Evolutionary conservation across 2,797 vertebrate species (phyloP), one percentile per base, ranked within the genome.

Genomic region (Hydrocynus forskahlii): DNA sequence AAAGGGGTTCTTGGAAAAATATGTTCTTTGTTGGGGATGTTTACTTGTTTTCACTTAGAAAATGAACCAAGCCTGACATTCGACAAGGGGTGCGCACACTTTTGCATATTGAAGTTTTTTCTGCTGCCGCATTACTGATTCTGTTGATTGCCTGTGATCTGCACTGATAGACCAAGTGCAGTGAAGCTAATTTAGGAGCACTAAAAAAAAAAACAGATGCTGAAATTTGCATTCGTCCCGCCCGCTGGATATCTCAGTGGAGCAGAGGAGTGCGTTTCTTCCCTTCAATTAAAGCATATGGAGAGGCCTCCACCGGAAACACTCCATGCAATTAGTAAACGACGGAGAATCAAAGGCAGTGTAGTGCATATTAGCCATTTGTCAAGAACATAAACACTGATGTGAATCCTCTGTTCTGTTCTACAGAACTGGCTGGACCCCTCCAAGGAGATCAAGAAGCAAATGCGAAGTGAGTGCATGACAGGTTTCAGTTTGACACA

Each of bases 391-490:
- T 23, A 13, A 6, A 60, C 68, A 29, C 59, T 66, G 38, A 80
- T 35, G 40, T 25, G 13, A 71, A 38, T 54, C 55, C 43, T 74
- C 43, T 38, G 16, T 38, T 29, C 25, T 62, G 64, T 21, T 9
- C 62, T 93, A 88, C 93, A 99, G 98, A 97, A 98, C 85, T 99
- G 98, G 98, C 91, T 99, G 91, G 98, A 99, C 90, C 98, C 98
- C 10, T 99, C 97, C 84, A 99, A 99, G 92, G 98, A 99, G 93
- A 97, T 99, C 91, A 99, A 99, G 93, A 99, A 99, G 90, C 98
- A 99, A 93, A 97, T 98, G 87, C 95, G 97, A 83, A 95, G 98
- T 99, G 91, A 97, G 96, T 94, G 62, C 75, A 7, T 52, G 29
- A 29, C 29, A 29, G 29, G 29, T 29, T 29, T 29, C 29, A 29